Percentiles rank a stretch among this genome's conserved stretches.
Evolutionary conservation across 2,888 invertebrate genomes (phyloP).

Genomic region (Pollenia labialis): DNA sequence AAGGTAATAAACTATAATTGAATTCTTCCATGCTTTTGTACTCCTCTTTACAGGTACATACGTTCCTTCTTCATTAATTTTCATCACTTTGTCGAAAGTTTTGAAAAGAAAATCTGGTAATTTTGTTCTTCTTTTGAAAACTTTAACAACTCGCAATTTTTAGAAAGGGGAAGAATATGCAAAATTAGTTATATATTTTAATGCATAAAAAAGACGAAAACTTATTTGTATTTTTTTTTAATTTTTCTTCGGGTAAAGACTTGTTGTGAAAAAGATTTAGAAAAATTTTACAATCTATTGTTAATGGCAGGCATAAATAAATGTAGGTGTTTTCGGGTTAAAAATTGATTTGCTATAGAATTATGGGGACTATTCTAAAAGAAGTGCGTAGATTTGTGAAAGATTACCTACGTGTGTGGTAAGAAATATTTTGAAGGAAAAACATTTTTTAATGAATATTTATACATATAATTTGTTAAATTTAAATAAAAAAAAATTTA

Average conservation of each 20-base stretch:
- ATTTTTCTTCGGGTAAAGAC: background rate
- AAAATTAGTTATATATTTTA: constrained; percentile 25
- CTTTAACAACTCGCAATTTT: constrained; percentile 48
- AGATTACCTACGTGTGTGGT: constrained; percentile 32
- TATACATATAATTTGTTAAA: too few relatives aligned
- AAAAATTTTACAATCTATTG: constrained; percentile 45
- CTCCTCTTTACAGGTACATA: background rate
- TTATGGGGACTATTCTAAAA: background rate
- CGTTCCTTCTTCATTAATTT: constrained; percentile 49
- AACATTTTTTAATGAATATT: too few relatives aligned
- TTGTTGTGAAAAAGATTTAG: constrained; percentile 7
- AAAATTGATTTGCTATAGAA: constrained; percentile 52
- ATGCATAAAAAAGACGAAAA: constrained; percentile 1
- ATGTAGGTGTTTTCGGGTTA: constrained; percentile 55
- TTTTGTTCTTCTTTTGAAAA: constrained; percentile 59
- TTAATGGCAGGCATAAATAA: constrained; percentile 45
- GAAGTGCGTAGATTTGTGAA: background rate
- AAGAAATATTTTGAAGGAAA: too few relatives aligned
- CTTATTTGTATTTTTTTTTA: background rate
- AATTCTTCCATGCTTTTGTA: constrained; percentile 37
- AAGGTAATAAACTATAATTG: constrained; percentile 71
- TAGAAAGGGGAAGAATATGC: constrained; percentile 1
- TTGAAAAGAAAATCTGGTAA: constrained; percentile 56
- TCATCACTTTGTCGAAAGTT: constrained; percentile 59
- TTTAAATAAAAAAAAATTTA: too few relatives aligned